Conservation (phyloP, 1,140 invertebrate genomes). For the Pissodes strobi region DNA sequence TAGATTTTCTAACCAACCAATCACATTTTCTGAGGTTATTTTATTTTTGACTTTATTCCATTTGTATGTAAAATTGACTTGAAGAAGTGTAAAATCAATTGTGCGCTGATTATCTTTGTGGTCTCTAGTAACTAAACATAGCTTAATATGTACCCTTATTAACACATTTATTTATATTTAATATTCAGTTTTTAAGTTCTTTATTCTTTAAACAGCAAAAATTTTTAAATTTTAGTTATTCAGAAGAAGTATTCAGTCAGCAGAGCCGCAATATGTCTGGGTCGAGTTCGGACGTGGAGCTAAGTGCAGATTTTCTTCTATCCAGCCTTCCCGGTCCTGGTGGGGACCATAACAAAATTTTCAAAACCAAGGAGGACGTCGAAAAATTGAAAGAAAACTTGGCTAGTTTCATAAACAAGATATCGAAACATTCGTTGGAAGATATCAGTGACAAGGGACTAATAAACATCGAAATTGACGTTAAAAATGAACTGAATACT, state of each 20-base stretch:
- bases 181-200: too few relatives aligned
- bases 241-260: constrained; percentile 71
- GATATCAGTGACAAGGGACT: constrained; percentile 39
- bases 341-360: constrained; percentile 34
- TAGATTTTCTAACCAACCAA: too few relatives aligned
- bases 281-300: constrained; percentile 52
- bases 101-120: too few relatives aligned
- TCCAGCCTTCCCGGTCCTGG: constrained; percentile 37
- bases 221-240: constrained; percentile 62
- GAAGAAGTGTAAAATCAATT: too few relatives aligned
- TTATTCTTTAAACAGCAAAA: too few relatives aligned
- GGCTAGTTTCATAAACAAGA: constrained; percentile 22
- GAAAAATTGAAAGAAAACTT: constrained; percentile 39
- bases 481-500: constrained; percentile 40
- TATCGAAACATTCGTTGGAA: constrained; percentile 37
- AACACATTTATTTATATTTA: too few relatives aligned
- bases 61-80: too few relatives aligned
- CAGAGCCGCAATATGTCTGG: constrained; percentile 65
- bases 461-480: constrained; percentile 36
- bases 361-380: constrained; percentile 40
- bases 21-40: too few relatives aligned
- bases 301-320: constrained; percentile 33
- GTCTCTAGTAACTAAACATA: too few relatives aligned
- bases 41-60: too few relatives aligned
- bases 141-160: too few relatives aligned